phyloP scores from a whole-genome alignment of 2,797 vertebrate species.

The Craterocephalus amniculus region DNA sequence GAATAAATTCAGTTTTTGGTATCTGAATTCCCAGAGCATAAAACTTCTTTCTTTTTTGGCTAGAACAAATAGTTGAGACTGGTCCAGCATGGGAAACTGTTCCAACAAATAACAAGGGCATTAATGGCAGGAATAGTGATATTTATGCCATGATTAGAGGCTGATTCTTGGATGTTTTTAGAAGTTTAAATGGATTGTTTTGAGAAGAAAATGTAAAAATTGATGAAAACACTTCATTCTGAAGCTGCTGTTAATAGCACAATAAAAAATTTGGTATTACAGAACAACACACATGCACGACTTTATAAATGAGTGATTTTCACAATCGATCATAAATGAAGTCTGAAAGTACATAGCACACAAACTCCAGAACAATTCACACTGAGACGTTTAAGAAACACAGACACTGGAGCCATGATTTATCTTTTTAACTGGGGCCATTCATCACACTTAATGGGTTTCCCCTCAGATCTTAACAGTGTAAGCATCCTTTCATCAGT shows the following conservation, averaged over 20 bases:
- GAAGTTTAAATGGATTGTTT: slow-evolving; percentile 7
- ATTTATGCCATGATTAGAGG: slow-evolving; percentile 30
- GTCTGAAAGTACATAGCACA: slow-evolving; percentile 13
- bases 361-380: slow-evolving; percentile 24
- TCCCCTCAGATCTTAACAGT: slow-evolving; percentile 47
- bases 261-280: slow-evolving; percentile 10
- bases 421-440: slow-evolving; percentile 44
- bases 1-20: slow-evolving; percentile 14
- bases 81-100: slow-evolving; percentile 35
- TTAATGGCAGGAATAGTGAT: slow-evolving; percentile 20
- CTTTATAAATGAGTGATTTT: slow-evolving; percentile 21
- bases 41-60: slow-evolving; percentile 30
- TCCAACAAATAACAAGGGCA: slow-evolving; percentile 27
- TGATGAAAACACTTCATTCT: slow-evolving; percentile 10
- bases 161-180: slow-evolving; percentile 13
- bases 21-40: slow-evolving; percentile 28
- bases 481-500: slow-evolving; percentile 64
- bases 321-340: slow-evolving; percentile 22
- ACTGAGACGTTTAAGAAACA: slow-evolving; percentile 44
- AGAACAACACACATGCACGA: not conserved
- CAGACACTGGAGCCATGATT: slow-evolving; percentile 38
- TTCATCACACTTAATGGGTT: slow-evolving; percentile 60
- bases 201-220: slow-evolving; percentile 16
- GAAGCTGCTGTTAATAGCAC: slow-evolving; percentile 23
- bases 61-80: slow-evolving; percentile 31